Evolutionary conservation across 2,113 vertebrate species (phyloP).

Genomic region (Climacteris rufus): DNA sequence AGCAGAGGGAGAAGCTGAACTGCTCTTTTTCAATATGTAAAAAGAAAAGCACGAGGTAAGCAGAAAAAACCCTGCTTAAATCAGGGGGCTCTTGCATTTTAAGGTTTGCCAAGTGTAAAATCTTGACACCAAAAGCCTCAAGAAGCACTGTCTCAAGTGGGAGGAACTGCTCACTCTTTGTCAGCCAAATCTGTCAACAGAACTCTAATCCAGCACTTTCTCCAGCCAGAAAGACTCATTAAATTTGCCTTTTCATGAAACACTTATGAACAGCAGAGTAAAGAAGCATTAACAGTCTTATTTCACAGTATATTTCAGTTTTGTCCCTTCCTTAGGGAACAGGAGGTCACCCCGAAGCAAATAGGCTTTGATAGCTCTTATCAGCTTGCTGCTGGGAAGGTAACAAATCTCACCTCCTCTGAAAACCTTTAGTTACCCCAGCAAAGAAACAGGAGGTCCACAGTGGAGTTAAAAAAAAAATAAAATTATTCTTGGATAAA

Average conservation of each 20-base stretch:
- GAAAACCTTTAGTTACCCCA: not conserved
- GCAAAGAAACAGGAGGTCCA: not conserved
- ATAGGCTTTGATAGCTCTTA: not conserved
- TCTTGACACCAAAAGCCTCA: not conserved
- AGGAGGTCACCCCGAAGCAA: not conserved
- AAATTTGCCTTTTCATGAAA: not conserved
- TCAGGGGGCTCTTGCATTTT: not conserved
- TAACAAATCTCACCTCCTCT: not conserved
- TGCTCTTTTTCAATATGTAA: not conserved
- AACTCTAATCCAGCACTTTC: not conserved
- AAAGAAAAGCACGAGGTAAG: not conserved
- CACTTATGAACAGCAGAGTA: not conserved
- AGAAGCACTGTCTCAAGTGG: not conserved
- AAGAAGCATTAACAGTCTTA: not conserved
- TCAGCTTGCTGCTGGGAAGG: not conserved
- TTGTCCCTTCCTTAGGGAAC: not conserved
- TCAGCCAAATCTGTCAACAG: not conserved
- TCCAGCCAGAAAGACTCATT: not conserved
- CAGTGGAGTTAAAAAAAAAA: not conserved
- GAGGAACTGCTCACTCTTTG: not conserved
- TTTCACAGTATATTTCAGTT: conserved; percentile 25
- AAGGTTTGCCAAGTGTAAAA: not conserved
- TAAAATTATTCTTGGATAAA: not conserved
- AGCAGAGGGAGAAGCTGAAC: not conserved
- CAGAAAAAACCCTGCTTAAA: not conserved